A percentile compares a stretch with the other conserved stretches of the same genome.
These are phyloP conservation scores for Coelogynopora nodosa DNA, from an alignment of 2,888 invertebrate species.

Conservation along the genomic window DNA sequence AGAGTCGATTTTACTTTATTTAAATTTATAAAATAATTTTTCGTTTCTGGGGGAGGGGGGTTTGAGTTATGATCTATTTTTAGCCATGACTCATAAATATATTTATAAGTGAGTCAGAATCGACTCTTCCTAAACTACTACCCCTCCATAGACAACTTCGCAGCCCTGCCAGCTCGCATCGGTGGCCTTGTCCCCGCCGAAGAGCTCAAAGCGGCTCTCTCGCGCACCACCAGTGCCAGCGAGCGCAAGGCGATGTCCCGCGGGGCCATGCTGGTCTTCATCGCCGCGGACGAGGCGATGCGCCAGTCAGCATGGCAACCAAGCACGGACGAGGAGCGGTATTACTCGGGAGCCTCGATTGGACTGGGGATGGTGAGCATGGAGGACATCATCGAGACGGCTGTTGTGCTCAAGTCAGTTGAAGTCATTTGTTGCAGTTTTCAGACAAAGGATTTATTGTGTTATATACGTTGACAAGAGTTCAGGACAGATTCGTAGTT, in stretches of 20 bases:
- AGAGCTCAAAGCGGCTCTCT: not conserved
- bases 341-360: not conserved
- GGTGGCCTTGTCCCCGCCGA: not conserved
- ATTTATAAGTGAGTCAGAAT: too few species aligned
- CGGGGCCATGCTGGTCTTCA: not conserved
- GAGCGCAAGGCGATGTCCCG: not conserved
- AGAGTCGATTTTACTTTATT: too few species aligned
- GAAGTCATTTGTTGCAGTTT: too few species aligned
- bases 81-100: too few species aligned
- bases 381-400: not conserved
- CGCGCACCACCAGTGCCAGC: not conserved
- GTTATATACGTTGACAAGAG: too few species aligned
- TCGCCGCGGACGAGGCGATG: not conserved
- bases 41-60: too few species aligned
- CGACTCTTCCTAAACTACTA: not conserved
- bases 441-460: too few species aligned
- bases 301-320: not conserved
- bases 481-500: too few species aligned
- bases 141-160: not conserved
- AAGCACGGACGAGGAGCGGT: not conserved
- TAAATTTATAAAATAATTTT: too few species aligned
- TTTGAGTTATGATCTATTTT: too few species aligned
- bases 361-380: not conserved
- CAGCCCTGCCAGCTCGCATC: not conserved
- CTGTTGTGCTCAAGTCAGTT: not conserved